Evolutionary conservation across 2,797 vertebrate species (phyloP), one percentile per base, ranked within the genome.

Genomic region (Sciurus vulgaris): DNA sequence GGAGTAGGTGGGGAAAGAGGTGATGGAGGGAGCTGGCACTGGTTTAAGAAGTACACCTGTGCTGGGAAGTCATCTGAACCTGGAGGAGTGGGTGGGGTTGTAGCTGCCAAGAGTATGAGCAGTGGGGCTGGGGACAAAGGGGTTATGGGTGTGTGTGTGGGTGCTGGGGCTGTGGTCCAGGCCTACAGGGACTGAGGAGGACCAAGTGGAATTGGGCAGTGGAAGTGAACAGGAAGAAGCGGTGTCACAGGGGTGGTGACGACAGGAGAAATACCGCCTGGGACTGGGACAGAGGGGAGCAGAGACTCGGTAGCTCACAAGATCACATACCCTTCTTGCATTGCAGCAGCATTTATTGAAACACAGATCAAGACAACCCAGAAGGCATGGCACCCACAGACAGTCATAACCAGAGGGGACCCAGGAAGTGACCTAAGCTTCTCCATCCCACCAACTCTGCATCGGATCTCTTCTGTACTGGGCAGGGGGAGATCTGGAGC

Each of bases 281-380:
- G 18, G 59, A 22, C 51, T 76, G 54, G 56, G 3, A 2, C 35
- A 51, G 20, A 47, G 44, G 38, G 76, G 11, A 33, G 5, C 0
- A 0, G 26, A 51, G 81, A 88, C 35, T 13, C 0, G 11, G 63
- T 33, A 13, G 49, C 24, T 84, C 74, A 91, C 26, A 88, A 82
- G 77, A 79, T 56, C 56, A 54, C 56, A 24, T 47, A 51, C 24
- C 18, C 13, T 95, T 70, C 13, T 95, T 70, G 93, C 94, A 93
- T 84, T 0, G 76, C 89, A 97, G 13, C 61, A 89, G 74, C 61
- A 26, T 98, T 98, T 98, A 98, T 98, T 98, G 96, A 97, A 97
- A 97, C 89, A 93, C 4, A 83, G 93, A 93, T 73, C 73, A 78
- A 84, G 76, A 96, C 78, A 97, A 94, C 93, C 61, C 90, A 76